Base-by-base conservation (phyloP, 2,113 vertebrate species). In the Cariama cristata region DNA sequence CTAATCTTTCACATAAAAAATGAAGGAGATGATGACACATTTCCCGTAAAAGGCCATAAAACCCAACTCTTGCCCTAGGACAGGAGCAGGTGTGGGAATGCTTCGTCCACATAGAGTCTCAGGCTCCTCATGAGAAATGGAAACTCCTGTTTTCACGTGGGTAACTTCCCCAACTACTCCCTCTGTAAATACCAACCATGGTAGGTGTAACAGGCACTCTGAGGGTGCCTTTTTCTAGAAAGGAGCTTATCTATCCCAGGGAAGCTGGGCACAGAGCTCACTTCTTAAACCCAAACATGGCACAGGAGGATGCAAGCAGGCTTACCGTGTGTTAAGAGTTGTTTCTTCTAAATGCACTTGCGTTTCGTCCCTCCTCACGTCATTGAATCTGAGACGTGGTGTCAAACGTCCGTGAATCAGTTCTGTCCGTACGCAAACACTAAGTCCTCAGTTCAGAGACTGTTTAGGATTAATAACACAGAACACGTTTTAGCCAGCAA, bases 221-320 rank as follows among this genome's bases (percentile, higher is more conserved):
- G 26, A 69, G 55, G 56, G 47, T 66, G 14, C 74, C 79, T 91
- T 55, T 33, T 97, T 97, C 74, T 97, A 99, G 98, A 95, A 28
- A 12, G 66, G 63, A 92, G 97, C 38, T 88, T 98, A 98, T 66
- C 97, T 97, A 45, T 95, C 98, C 3, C 99, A 99, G 98, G 90
- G 97, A 86, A 98, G 96, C 59, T 96, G 93, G 91, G 86, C 93
- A 23, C 79, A 91, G 85, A 93, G 86, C 75, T 93, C 86, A 9
- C 88, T 60, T 58, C 60, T 62, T 49, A 74, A 35, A 87, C 28
- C 45, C 53, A 74, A 86, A 92, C 67, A 59, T 33, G 92, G 74
- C 80, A 24, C 56, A 72, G 17, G 28, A 94, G 79, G n/a, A 67
- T 68, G 12, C 88, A 35, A 6, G 88, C 53, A 86, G 88, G 92